Evolutionary conservation across 2,888 invertebrate species (phyloP), one percentile per base, ranked within the genome.

Genomic region (Rotaria magnacalcarata): DNA sequence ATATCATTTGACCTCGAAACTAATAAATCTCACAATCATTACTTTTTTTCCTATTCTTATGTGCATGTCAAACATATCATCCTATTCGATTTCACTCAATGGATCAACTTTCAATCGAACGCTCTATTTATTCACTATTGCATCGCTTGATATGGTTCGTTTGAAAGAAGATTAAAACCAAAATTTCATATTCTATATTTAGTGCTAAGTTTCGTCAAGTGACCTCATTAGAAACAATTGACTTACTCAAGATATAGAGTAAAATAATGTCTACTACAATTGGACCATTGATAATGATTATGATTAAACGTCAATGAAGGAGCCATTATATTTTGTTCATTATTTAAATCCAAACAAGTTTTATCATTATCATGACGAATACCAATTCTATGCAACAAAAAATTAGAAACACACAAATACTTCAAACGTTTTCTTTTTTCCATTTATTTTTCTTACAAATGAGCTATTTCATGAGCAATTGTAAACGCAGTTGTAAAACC

Each of bases 301-400:
- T 41, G 34, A 41, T 50, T 54, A n/a, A 84, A 86, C 43, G 27
- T 34, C 7, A 60, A n/a, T 27, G 74, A 50, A 19, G 34, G 52
- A 1, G 84, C 84, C 84, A 85, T 84, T 11, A 84, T 16, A 54
- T 84, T 84, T 54, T 84, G 54, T 56, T 84, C 84, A 11, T 54
- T 54, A 21, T 21, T 84, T 19, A 21, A 34, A 52, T 52, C n/a
- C 19, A 11, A 14, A 56, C 84, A 84, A 3, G 10, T 24, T 41
- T 88, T 88, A 67, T 89, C 89, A 0, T 90, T 90, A 87, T 90
- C 90, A 88, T 90, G 90, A 43, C 89, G 88, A 90, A 90, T 90
- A 14, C 90, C 90, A 88, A 90, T 89, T 88, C 90, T 90, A 88
- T 67, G 0, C 34, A 34, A 24, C 5, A 34, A 67, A 67, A 34